phyloP scores from a whole-genome alignment of 1,140 invertebrate genomes.

The Drosophila bipectinata region DNA sequence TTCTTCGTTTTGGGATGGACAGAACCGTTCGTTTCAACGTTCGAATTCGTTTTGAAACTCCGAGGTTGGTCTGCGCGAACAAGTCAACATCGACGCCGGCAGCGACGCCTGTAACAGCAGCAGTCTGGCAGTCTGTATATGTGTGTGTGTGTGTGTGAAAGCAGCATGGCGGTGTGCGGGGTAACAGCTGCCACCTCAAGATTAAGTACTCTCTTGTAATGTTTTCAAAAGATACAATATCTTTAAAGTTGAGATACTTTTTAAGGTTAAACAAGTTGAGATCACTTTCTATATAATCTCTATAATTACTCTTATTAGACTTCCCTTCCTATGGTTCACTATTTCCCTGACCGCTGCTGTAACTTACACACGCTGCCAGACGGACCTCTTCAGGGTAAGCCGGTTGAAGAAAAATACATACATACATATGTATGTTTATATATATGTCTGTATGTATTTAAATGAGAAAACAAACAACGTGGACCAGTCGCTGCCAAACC shows the following conservation, averaged over 20 bases:
- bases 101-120: slow-evolving; percentile 44
- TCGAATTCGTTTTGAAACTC: slow-evolving; percentile 76
- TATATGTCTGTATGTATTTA: slow-evolving; percentile 1
- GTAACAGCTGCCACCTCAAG: slow-evolving; percentile 43
- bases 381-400: slow-evolving; percentile 20
- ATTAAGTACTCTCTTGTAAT: too few species aligned
- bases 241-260: too few species aligned
- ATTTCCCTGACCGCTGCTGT: not conserved
- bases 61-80: slow-evolving; percentile 31
- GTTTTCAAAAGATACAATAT: too few species aligned
- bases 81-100: slow-evolving; percentile 48
- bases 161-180: slow-evolving; percentile 20
- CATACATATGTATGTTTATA: too few species aligned
- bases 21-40: slow-evolving; percentile 75
- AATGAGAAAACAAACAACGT: slow-evolving; percentile 26
- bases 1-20: slow-evolving; percentile 10
- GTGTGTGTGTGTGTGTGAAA: not conserved
- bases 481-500: slow-evolving; percentile 35
- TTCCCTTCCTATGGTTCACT: not conserved
- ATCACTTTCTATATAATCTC: too few species aligned
- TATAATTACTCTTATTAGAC: too few species aligned
- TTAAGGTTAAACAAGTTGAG: too few species aligned
- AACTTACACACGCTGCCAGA: not conserved
- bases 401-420: slow-evolving; percentile 37
- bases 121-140: not conserved